Base-by-base conservation (phyloP, 37 sponge, comb jelly and placozoan species). In the Mnemiopsis leidyi region DNA sequence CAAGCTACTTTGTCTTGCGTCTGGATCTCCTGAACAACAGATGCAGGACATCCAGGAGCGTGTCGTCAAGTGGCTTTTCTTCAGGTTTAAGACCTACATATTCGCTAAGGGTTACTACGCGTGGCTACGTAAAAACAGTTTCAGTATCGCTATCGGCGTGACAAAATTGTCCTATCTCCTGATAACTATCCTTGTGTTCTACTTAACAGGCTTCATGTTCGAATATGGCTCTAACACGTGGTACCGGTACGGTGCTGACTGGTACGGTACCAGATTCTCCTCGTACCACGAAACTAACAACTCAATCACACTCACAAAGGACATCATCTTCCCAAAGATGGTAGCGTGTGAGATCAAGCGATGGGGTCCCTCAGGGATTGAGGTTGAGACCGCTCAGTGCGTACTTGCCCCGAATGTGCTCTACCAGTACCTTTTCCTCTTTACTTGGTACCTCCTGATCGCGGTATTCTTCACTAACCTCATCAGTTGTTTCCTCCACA, bases 191-290 rank as follows among this genome's bases (percentile, higher is more conserved):
- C n/a, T 25, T 29, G 75, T 71, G 75, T 71, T 71, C 75, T 71
- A 71, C 30, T 18, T 28, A 18, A 71, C 75, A 71, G 75, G 75
- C 75, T n/a, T 29, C 30, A 71, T 71, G 75, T 71, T 71, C 20
- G 75, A 71, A 18, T 71, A 71, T 18, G 75, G 75, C 25, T 23
- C 2, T 71, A 28, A 28, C 30, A 71, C 75, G 20, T 71, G 75
- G 75, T 28, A 71, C 75, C 25, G 30, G 75, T 71, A 71, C 75
- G 75, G 75, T 28, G 75, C 75, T 71, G 30, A 71, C 75, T 71
- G 75, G 75, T 71, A 29, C 30, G 75, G 75, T n/a, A 71, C 75
- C 30, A n/a, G 75, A 25, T 71, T 71, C 30, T 29, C 75, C n/a
- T 25, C 30, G 7, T 71, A 71, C n/a, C 2, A 23, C 3, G 30